phyloP scores from a whole-genome alignment of 1,140 invertebrate species.

The Drosophila nebulosa region DNA sequence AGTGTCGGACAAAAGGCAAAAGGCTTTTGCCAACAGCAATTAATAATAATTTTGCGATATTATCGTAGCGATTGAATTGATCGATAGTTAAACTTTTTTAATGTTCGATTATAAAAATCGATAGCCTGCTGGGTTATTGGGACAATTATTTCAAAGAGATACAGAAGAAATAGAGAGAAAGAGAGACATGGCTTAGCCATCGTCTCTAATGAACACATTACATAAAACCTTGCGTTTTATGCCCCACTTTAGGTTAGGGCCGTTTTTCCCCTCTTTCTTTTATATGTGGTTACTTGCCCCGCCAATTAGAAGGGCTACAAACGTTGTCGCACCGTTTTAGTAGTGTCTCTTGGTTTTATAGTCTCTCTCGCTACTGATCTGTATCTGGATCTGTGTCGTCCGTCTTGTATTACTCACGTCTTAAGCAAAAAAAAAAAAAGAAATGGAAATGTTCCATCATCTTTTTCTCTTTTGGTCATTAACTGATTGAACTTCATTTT shows the following conservation, averaged over 20 bases:
- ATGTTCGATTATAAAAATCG: constrained; percentile 73
- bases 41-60: constrained; percentile 77
- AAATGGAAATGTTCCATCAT: constrained; percentile 64
- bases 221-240: constrained; percentile 75
- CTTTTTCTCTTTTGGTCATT: constrained; percentile 69
- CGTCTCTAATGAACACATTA: constrained; percentile 75
- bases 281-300: constrained; percentile 35
- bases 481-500: constrained; percentile 75
- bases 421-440: constrained; percentile 15
- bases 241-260: constrained; percentile 50
- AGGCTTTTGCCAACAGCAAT: constrained; percentile 35
- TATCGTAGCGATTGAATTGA: constrained; percentile 42
- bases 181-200: constrained; percentile 8
- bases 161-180: background rate
- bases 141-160: constrained; percentile 57
- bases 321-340: constrained; percentile 43
- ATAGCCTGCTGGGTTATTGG: constrained; percentile 72
- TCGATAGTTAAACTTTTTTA: constrained; percentile 64
- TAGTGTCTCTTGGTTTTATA: constrained; percentile 66
- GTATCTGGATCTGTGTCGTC: constrained; percentile 46
- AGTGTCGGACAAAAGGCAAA: constrained; percentile 36
- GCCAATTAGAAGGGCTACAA: constrained; percentile 67
- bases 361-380: constrained; percentile 68
- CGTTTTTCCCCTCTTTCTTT: constrained; percentile 13
- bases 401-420: constrained; percentile 57